Evolutionary conservation across 2,113 vertebrate genomes (phyloP), one percentile per base, ranked within the genome.

Genomic region (Ramphastos sulfuratus): DNA sequence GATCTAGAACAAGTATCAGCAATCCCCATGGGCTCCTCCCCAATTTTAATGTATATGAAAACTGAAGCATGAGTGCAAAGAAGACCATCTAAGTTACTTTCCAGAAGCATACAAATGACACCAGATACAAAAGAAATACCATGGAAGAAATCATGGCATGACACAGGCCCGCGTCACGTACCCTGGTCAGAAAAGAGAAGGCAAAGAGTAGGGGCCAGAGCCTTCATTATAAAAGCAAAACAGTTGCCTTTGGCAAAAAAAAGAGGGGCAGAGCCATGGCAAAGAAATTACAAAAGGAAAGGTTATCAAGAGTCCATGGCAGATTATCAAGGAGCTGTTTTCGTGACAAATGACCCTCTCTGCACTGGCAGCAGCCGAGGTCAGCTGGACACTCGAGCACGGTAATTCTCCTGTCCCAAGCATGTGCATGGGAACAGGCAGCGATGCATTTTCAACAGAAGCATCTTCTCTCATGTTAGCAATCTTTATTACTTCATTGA

Each of bases 351-450:
- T 74, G 6, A 15, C n/a, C 21, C 67, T 64, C 77, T 28, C 25
- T 15, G 63, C 46, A 33, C 0, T 0, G 1, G 33, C 31, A 0
- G 85, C 58, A 54, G 70, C 42, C 0, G 1, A 67, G 66, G 31
- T 19, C 13, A 1, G 61, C 48, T 3, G 2, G 65, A 56, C 78
- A 39, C 44, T 37, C 9, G 39, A 66, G 35, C 72, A 63, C 9
- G 1, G 48, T 3, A 17, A 70, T 13, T 66, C 42, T 15, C 42
- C 15, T 33, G 12, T 14, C 61, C 66, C 21, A 28, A 66, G 58
- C 54, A 21, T 0, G 0, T 4, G 14, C 24, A 24, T 0, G 4
- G 35, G 42, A 60, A 61, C 0, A 0, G 54, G 44, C 10, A 10
- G 78, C 0, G 0, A 48, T 5, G 30, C 18, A 9, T 24, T 89